These are phyloP conservation scores for Homarus americanus DNA, from an alignment of 1,140 invertebrate genomes.

Conservation along the genomic window DNA sequence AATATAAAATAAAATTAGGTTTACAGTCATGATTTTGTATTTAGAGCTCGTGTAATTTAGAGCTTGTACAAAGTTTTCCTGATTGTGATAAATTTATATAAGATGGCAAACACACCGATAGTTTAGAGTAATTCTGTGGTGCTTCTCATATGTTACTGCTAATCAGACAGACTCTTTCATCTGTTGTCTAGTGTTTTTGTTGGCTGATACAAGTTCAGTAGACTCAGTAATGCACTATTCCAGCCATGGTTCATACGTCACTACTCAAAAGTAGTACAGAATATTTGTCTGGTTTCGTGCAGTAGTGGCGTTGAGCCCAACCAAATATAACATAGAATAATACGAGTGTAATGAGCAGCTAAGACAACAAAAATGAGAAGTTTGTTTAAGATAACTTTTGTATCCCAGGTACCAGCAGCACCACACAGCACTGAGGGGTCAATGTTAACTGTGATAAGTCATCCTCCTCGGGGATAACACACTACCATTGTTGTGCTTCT, in stretches of 20 bases:
- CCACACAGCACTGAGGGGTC: conserved; percentile 1
- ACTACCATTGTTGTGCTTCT: not conserved
- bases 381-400: not conserved
- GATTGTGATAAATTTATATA: conserved; percentile 8
- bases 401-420: not conserved
- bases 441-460: conserved; percentile 15
- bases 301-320: not conserved
- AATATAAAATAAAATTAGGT: too few species aligned
- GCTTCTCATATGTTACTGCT: not conserved
- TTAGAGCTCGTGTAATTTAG: not conserved
- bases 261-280: too few species aligned
- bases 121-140: conserved; percentile 12
- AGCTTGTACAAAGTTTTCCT: conserved; percentile 10
- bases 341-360: too few species aligned
- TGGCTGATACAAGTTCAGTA: too few species aligned
- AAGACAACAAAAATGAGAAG: not conserved
- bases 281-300: too few species aligned
- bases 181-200: too few species aligned
- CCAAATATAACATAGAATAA: not conserved
- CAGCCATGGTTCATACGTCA: too few species aligned
- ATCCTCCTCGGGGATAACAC: conserved; percentile 14
- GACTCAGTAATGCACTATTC: too few species aligned
- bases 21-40: conserved; percentile 12
- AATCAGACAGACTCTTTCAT: not conserved
- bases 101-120: not conserved